phyloP scores from a whole-genome alignment of 2,797 vertebrate species.

The Channa striata region DNA sequence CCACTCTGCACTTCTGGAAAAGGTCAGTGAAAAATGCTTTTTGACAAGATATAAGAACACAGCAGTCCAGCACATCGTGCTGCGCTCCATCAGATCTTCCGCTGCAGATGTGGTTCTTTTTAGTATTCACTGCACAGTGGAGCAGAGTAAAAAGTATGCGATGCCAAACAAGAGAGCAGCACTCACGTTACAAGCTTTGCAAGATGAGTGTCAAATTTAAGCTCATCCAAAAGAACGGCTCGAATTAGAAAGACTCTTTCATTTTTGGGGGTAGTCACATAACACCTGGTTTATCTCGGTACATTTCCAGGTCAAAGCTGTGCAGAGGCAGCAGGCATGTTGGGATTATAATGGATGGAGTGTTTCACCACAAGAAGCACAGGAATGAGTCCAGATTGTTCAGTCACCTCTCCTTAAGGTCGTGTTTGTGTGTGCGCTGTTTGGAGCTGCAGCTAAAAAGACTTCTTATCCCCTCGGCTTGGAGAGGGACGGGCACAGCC shows the following conservation, averaged over 20 bases:
- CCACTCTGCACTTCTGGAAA: not conserved
- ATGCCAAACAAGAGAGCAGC: slow-evolving; percentile 23
- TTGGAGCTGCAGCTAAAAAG: slow-evolving; percentile 23
- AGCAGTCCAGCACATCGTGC: slow-evolving; percentile 15
- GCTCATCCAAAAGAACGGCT: slow-evolving; percentile 1
- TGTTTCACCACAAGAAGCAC: slow-evolving; percentile 8
- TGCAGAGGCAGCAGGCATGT: slow-evolving; percentile 19
- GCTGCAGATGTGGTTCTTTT: slow-evolving; percentile 37
- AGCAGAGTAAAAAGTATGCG: slow-evolving; percentile 26
- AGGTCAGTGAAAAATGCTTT: slow-evolving; percentile 1
- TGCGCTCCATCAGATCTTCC: slow-evolving; percentile 16
- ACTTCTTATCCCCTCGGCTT: slow-evolving; percentile 17
- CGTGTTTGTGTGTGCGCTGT: slow-evolving; percentile 23
- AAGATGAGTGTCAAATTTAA: slow-evolving; percentile 24
- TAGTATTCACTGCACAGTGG: slow-evolving; percentile 41
- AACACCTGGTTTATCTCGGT: slow-evolving; percentile 37
- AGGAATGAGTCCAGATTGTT: slow-evolving; percentile 37
- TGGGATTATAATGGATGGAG: slow-evolving; percentile 48
- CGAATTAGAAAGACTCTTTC: slow-evolving; percentile 6
- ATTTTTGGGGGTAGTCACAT: slow-evolving; percentile 15
- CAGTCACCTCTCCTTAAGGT: slow-evolving; percentile 32
- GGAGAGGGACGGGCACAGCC: slow-evolving; percentile 13
- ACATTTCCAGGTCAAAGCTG: slow-evolving; percentile 33
- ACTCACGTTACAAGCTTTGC: slow-evolving; percentile 23
- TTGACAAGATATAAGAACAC: slow-evolving; percentile 2